Percentiles rank a stretch among this genome's conserved stretches.
phyloP scores from a whole-genome alignment of 2,888 invertebrate species.

The Amaurobius ferox region DNA sequence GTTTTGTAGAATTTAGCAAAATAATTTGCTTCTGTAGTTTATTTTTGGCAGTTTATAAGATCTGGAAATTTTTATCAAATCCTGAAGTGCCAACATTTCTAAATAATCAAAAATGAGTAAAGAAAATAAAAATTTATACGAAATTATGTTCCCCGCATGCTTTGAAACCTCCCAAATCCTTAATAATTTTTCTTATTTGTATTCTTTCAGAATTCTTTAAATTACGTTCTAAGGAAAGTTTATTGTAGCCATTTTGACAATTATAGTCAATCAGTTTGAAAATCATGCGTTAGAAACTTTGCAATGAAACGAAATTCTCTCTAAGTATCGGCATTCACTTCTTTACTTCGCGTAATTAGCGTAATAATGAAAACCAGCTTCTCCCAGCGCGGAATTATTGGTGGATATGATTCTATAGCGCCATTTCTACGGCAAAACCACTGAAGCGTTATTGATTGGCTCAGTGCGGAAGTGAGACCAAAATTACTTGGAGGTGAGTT shows the following conservation, averaged over 20 bases:
- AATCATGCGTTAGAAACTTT: not conserved
- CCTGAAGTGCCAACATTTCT: too few species aligned
- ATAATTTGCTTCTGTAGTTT: too few species aligned
- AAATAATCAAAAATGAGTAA: too few species aligned
- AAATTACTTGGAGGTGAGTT: not conserved
- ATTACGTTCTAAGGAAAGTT: not conserved
- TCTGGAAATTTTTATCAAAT: too few species aligned
- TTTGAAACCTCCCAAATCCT: too few species aligned
- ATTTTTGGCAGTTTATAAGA: too few species aligned
- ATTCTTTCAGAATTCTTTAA: too few species aligned
- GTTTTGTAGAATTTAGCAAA: too few species aligned
- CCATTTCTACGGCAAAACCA: conserved; percentile 5
- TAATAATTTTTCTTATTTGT: too few species aligned
- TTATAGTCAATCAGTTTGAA: not conserved
- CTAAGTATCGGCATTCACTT: not conserved
- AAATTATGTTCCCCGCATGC: too few species aligned
- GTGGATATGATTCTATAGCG: not conserved
- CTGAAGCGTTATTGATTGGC: conserved; percentile 12
- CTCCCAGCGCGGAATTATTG: not conserved
- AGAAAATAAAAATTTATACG: too few species aligned
- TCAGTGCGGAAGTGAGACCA: not conserved
- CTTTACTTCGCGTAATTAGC: not conserved
- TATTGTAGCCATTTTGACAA: not conserved
- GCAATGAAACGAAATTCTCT: not conserved
- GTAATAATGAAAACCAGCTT: not conserved